phyloP scores from a whole-genome alignment of 2,888 invertebrate genomes.

The Stenchaetothrips biformis region DNA sequence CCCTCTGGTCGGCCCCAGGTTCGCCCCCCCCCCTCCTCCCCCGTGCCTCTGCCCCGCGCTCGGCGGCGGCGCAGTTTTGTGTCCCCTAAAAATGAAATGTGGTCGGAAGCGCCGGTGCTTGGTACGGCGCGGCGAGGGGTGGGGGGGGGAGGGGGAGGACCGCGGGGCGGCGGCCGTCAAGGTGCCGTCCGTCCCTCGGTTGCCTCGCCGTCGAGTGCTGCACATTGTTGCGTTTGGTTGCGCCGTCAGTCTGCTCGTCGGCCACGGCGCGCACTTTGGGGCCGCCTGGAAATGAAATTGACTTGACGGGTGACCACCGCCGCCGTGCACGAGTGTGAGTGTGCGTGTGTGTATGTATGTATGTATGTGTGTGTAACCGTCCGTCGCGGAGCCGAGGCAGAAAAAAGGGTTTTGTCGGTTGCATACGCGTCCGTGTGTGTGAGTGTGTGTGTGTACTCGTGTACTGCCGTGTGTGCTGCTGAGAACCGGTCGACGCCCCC shows the following conservation, averaged over 20 bases:
- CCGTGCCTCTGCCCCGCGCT: not conserved
- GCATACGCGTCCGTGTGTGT: too few relatives aligned
- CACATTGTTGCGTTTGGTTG: not conserved
- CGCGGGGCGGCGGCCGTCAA: not conserved
- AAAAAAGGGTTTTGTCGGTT: not conserved
- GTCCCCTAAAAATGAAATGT: slow-evolving; percentile 25
- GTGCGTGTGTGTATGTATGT: too few relatives aligned
- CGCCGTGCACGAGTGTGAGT: too few relatives aligned
- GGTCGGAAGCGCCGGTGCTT: slow-evolving; percentile 19
- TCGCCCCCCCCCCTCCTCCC: not conserved
- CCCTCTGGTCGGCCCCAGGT: not conserved
- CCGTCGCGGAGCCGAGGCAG: not conserved
- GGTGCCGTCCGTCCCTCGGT: not conserved
- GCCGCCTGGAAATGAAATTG: not conserved
- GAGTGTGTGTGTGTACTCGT: not conserved
- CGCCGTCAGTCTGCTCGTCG: not conserved
- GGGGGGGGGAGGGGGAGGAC: not conserved
- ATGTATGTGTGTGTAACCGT: too few relatives aligned
- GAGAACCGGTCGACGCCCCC: slow-evolving; percentile 29
- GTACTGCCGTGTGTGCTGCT: slow-evolving; percentile 33
- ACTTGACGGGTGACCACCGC: not conserved
- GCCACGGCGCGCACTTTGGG: not conserved
- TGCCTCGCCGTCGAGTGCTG: not conserved
- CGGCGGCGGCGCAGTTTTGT: slow-evolving; percentile 7
- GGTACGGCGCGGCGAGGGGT: slow-evolving; percentile 9